Conservation (phyloP, 2,888 invertebrate genomes). For the Pristionchus exspectatus region DNA sequence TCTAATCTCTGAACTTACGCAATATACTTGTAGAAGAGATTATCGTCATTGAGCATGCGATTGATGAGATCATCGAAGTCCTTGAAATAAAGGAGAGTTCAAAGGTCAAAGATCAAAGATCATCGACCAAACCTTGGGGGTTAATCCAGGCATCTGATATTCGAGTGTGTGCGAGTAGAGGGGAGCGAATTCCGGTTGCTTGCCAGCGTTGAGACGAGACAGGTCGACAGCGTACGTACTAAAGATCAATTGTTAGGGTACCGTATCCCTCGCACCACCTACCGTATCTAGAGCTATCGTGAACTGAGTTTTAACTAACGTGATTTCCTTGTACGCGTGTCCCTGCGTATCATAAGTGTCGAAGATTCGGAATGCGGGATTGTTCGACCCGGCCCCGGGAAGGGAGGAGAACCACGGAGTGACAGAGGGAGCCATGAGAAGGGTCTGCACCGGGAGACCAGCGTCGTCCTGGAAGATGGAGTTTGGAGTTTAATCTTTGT, state of each 20-base stretch:
- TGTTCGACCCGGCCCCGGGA: slow-evolving; percentile 78
- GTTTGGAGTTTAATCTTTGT: background rate
- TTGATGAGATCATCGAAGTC: slow-evolving; percentile 67
- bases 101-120: background rate
- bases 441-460: slow-evolving; percentile 88
- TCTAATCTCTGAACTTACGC: slow-evolving; percentile 36
- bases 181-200: slow-evolving; percentile 60
- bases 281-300: background rate
- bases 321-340: slow-evolving; percentile 66
- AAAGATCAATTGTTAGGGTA: slow-evolving; percentile 44
- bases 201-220: slow-evolving; percentile 67
- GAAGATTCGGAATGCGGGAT: slow-evolving; percentile 74
- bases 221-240: slow-evolving; percentile 75
- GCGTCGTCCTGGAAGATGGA: slow-evolving; percentile 64
- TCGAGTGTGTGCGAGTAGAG: slow-evolving; percentile 61
- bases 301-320: slow-evolving; percentile 54
- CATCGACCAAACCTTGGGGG: background rate
- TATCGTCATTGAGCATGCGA: slow-evolving; percentile 62
- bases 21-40: slow-evolving; percentile 64
- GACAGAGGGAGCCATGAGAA: slow-evolving; percentile 90
- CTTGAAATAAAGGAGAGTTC: background rate
- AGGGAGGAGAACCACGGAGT: slow-evolving; percentile 87
- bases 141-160: slow-evolving; percentile 3
- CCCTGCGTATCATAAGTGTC: slow-evolving; percentile 60
- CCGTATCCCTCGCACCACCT: background rate